Percentiles rank a stretch among this genome's conserved stretches.
phyloP scores from a whole-genome alignment of 2,888 invertebrate species.

The Ceriagrion tenellum region DNA sequence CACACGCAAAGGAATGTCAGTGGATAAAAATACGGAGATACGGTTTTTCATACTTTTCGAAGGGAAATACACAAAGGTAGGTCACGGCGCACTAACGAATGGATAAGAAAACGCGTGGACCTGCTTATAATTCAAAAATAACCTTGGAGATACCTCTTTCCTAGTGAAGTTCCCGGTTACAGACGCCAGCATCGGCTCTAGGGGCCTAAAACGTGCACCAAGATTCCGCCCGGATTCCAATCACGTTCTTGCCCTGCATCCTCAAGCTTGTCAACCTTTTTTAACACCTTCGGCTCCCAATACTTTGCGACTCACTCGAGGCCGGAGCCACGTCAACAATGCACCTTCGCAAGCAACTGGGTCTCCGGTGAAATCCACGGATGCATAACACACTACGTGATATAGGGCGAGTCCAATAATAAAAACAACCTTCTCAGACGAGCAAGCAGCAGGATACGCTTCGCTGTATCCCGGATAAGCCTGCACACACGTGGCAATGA shows the following conservation, averaged over 20 bases:
- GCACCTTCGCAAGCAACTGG: background rate
- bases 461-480: background rate
- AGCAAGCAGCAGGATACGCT: background rate
- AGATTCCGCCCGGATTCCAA: background rate
- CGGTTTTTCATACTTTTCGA: background rate
- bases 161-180: background rate
- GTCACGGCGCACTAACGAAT: constrained; percentile 2
- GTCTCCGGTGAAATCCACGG: background rate
- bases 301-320: background rate
- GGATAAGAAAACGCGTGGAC: background rate
- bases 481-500: background rate
- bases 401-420: background rate
- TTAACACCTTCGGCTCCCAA: constrained; percentile 1
- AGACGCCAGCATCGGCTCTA: background rate
- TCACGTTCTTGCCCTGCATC: constrained; percentile 7
- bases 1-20: no score
- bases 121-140: background rate
- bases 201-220: background rate
- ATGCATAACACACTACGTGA: constrained; percentile 7
- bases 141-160: background rate
- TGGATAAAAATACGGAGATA: no score
- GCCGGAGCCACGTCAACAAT: background rate
- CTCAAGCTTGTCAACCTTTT: constrained; percentile 31
- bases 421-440: background rate
- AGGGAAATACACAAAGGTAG: background rate